phyloP scores from a whole-genome alignment of 2,888 invertebrate species.

The Parascotia fuliginaria region DNA sequence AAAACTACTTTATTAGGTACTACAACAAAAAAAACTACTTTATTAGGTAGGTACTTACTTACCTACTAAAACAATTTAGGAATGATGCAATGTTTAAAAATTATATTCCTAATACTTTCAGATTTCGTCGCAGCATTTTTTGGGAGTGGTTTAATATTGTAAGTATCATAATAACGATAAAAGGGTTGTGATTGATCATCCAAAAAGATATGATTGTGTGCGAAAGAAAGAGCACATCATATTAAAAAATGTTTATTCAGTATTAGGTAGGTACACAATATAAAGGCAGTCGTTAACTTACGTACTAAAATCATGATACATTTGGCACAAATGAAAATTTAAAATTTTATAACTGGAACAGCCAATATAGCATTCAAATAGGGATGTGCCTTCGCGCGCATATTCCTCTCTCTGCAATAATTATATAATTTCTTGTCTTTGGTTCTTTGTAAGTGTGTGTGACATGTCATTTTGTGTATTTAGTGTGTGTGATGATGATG shows the following conservation, averaged over 20 bases:
- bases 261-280: constrained; percentile 35
- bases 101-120: background rate
- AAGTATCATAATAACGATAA: background rate
- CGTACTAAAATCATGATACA: constrained; percentile 21
- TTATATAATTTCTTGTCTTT: too few species aligned
- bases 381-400: too few species aligned
- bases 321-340: constrained; percentile 46
- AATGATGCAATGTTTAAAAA: too few species aligned
- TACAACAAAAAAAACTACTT: too few species aligned
- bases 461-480: too few species aligned
- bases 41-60: too few species aligned
- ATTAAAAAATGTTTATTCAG: constrained; percentile 32
- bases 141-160: background rate
- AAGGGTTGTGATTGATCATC: constrained; percentile 7
- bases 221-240: background rate
- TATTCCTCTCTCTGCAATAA: too few species aligned
- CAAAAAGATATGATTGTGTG: background rate
- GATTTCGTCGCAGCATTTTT: background rate
- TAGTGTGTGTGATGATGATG: too few species aligned
- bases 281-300: constrained; percentile 44
- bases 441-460: too few species aligned
- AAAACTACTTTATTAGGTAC: too few species aligned
- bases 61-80: too few species aligned
- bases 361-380: too few species aligned
- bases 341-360: constrained; percentile 7